phyloP scores from a whole-genome alignment of 1,140 invertebrate species.

The Papilio dardanus region DNA sequence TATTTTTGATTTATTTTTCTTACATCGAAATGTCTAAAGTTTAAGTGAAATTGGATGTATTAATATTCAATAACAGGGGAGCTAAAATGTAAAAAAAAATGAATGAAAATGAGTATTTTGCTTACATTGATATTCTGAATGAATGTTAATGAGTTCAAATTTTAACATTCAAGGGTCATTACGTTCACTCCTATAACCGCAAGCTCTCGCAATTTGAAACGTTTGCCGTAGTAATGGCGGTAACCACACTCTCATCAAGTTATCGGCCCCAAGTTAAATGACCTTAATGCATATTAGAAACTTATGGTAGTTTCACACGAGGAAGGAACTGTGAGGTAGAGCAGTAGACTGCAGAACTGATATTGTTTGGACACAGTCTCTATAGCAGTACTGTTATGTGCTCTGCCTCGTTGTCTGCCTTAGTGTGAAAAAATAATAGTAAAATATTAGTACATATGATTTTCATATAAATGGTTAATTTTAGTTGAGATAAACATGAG shows the following conservation, averaged over 20 bases:
- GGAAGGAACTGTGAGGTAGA: background rate
- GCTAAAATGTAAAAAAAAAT: background rate
- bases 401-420: background rate
- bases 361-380: background rate
- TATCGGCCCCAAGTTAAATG: background rate
- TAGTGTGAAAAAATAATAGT: background rate
- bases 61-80: background rate
- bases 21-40: background rate
- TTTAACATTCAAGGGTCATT: conserved; percentile 5
- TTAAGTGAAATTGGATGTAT: background rate
- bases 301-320: background rate
- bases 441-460: background rate
- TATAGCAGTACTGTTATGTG: background rate
- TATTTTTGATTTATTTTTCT: background rate
- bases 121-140: conserved; percentile 3
- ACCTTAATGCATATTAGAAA: background rate
- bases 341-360: background rate
- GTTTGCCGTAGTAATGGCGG: background rate
- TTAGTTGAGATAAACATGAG: conserved; percentile 1
- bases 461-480: background rate
- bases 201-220: background rate
- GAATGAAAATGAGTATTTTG: background rate
- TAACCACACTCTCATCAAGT: conserved; percentile 10
- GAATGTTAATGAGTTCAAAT: background rate
- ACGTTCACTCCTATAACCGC: background rate